phyloP scores from a whole-genome alignment of 2,888 invertebrate species.

The Hedya salicella region DNA sequence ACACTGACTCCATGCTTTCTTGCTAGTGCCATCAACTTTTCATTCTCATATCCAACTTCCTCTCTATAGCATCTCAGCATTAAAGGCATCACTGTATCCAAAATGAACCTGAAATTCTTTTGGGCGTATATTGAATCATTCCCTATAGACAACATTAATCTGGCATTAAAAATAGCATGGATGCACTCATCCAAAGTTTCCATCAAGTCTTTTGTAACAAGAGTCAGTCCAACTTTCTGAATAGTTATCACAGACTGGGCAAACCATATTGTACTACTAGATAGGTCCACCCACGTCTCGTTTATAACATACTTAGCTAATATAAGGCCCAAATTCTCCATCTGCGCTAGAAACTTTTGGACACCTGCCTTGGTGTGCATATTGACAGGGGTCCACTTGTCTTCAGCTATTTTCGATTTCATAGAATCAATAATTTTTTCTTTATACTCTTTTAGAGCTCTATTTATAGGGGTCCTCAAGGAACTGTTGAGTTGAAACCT shows the following conservation, averaged over 20 bases:
- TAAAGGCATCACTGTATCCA: slow-evolving; percentile 87
- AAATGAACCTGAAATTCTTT: slow-evolving; percentile 89
- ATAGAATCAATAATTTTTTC: slow-evolving; percentile 94
- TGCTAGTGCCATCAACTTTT: slow-evolving; percentile 78
- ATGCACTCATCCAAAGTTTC: slow-evolving; percentile 90
- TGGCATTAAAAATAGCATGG: slow-evolving; percentile 89
- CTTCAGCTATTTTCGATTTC: slow-evolving; percentile 90
- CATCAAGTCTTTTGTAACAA: slow-evolving; percentile 90
- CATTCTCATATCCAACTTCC: slow-evolving; percentile 85
- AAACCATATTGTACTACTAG: slow-evolving; percentile 92
- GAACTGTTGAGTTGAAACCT: slow-evolving; percentile 96
- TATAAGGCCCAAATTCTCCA: slow-evolving; percentile 88
- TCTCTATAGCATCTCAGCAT: slow-evolving; percentile 87
- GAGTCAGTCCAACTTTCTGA: slow-evolving; percentile 90
- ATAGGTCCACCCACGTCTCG: slow-evolving; percentile 89
- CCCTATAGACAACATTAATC: slow-evolving; percentile 85
- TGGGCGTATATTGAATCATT: slow-evolving; percentile 78
- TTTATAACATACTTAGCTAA: slow-evolving; percentile 87
- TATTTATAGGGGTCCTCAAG: slow-evolving; percentile 90
- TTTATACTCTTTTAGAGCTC: slow-evolving; percentile 90
- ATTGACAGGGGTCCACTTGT: slow-evolving; percentile 94
- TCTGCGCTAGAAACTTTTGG: slow-evolving; percentile 88
- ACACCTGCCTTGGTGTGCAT: slow-evolving; percentile 90
- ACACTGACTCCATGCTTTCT: slow-evolving; percentile 83
- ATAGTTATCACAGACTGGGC: slow-evolving; percentile 90